Percentiles rank a stretch among this genome's conserved stretches.
These are phyloP conservation scores for Sebastes kiyomatsui DNA, from an alignment of 2,797 vertebrate genomes.

Conservation along the genomic window DNA sequence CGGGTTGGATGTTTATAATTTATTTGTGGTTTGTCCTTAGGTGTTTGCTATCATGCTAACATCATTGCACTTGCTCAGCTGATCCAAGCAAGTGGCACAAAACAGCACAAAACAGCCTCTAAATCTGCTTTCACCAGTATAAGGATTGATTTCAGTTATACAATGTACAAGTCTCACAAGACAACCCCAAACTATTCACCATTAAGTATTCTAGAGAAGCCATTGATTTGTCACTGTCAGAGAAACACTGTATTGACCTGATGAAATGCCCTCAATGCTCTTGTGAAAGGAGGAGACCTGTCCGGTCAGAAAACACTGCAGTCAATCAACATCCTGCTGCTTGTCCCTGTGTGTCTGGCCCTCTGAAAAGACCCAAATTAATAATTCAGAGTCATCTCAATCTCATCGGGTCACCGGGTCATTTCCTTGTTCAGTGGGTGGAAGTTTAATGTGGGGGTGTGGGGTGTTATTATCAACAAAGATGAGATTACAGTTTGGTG, in stretches of 20 bases:
- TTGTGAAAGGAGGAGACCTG: neutral
- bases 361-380: conserved; percentile 36
- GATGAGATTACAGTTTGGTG: conserved; percentile 72
- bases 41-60: neutral
- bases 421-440: conserved; percentile 9
- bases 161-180: neutral
- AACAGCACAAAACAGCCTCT: neutral
- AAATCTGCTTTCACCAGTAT: neutral
- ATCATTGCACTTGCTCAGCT: neutral
- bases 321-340: neutral
- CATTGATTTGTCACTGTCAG: neutral
- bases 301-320: neutral
- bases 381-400: conserved; percentile 57
- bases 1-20: no score
- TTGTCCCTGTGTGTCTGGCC: neutral
- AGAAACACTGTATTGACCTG: neutral
- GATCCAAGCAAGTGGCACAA: neutral
- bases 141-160: neutral
- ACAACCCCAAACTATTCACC: neutral
- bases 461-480: conserved; percentile 56
- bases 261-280: neutral
- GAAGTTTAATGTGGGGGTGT: neutral
- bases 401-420: conserved; percentile 46
- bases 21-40: neutral
- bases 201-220: neutral